These are phyloP conservation scores for Sclerurus mexicanus DNA, from an alignment of 2,113 vertebrate species.

Conservation along the genomic window DNA sequence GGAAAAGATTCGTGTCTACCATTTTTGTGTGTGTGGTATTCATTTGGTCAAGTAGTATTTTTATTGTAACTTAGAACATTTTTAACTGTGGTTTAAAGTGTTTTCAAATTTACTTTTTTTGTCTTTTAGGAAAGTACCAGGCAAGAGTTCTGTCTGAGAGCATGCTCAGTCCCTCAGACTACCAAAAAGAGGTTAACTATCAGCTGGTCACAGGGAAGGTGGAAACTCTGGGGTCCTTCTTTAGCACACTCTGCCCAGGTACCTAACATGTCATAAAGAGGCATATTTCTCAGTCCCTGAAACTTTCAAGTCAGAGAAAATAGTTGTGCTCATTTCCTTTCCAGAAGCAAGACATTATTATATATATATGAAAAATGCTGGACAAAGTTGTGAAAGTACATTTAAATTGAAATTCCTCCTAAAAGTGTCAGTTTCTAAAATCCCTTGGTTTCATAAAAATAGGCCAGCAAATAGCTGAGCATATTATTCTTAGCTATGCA, in stretches of 20 bases:
- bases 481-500: background rate
- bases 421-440: background rate
- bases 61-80: background rate
- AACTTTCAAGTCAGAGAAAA: background rate
- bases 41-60: background rate
- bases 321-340: background rate
- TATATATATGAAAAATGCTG: background rate
- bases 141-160: conserved; percentile 90
- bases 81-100: background rate
- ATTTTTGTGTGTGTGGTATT: background rate
- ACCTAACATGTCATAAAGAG: background rate
- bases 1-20: background rate
- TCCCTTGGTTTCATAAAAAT: background rate
- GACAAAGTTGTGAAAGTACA: background rate
- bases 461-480: background rate
- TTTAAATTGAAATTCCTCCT: background rate
- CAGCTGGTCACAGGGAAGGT: conserved; percentile 88
- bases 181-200: conserved; percentile 87
- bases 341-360: background rate
- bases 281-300: background rate
- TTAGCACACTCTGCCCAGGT: conserved; percentile 91
- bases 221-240: conserved; percentile 86
- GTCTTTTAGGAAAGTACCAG: conserved; percentile 88
- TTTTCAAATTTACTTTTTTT: background rate
- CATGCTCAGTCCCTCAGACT: conserved; percentile 86